These are phyloP conservation scores for Notospermus geniculatus DNA, from an alignment of 1,140 invertebrate species.

Conservation along the genomic window DNA sequence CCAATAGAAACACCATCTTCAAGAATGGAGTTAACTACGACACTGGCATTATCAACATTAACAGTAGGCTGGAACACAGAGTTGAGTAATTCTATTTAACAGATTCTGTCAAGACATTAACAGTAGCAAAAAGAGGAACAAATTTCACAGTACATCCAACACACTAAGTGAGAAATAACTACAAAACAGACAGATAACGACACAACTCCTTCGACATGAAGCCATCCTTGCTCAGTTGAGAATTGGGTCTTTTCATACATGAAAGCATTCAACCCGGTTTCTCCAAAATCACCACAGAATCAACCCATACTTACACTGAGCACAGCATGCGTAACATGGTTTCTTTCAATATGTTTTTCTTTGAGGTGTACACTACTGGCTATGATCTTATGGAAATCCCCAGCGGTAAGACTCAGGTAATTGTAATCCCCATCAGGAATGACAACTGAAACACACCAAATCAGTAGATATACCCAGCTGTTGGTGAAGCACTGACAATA, in stretches of 20 bases:
- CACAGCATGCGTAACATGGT: conserved; percentile 32
- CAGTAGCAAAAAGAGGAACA: too few species aligned
- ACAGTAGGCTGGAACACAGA: conserved; percentile 17
- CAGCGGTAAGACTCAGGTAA: conserved; percentile 31
- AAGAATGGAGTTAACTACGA: conserved; percentile 40
- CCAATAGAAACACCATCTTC: conserved; percentile 31
- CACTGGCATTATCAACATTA: conserved; percentile 29
- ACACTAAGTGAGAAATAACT: too few species aligned
- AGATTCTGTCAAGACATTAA: too few species aligned
- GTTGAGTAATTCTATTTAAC: not conserved
- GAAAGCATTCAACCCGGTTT: too few species aligned
- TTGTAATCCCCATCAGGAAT: conserved; percentile 41
- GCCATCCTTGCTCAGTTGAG: too few species aligned
- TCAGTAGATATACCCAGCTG: not conserved
- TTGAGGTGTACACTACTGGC: conserved; percentile 29
- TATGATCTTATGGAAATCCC: conserved; percentile 36
- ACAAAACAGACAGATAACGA: too few species aligned
- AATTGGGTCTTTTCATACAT: too few species aligned
- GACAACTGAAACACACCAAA: conserved; percentile 29
- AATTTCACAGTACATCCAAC: too few species aligned
- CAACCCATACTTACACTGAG: conserved; percentile 41
- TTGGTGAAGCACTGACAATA: too few species aligned
- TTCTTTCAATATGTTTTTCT: conserved; percentile 27
- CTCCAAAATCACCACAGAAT: too few species aligned
- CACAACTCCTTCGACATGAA: too few species aligned